These are phyloP conservation scores for Passer domesticus DNA, from an alignment of 2,113 vertebrate genomes.

Conservation along the genomic window DNA sequence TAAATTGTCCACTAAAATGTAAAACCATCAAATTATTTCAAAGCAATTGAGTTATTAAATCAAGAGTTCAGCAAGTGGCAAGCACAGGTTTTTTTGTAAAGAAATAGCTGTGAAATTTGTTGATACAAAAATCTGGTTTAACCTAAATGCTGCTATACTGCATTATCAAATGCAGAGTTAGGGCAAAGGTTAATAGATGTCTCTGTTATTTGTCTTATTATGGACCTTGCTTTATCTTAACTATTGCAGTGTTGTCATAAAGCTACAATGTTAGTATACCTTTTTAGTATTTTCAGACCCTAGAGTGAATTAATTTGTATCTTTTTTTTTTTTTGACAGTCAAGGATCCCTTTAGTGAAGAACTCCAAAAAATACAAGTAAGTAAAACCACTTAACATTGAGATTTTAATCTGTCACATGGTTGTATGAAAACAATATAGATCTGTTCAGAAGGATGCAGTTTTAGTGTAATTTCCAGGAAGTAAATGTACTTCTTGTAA, in stretches of 20 bases:
- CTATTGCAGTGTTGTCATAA: not conserved
- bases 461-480: not conserved
- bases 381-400: constrained; percentile 50
- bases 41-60: not conserved
- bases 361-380: constrained; percentile 70
- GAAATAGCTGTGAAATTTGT: not conserved
- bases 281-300: not conserved
- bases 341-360: constrained; percentile 67
- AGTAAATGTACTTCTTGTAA: not conserved
- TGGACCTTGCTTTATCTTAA: not conserved
- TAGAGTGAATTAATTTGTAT: constrained; percentile 5
- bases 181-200: not conserved
- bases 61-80: not conserved
- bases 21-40: not conserved
- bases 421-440: not conserved
- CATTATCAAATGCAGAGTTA: not conserved
- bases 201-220: not conserved
- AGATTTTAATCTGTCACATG: not conserved
- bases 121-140: not conserved
- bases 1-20: not conserved
- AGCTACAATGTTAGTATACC: not conserved
- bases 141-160: not conserved
- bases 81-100: not conserved
- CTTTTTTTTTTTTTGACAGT: constrained; percentile 62
- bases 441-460: not conserved